Percentiles rank a stretch among this genome's conserved stretches.
These are phyloP conservation scores for Bombus ignitus DNA, from an alignment of 1,140 invertebrate genomes.

Conservation along the genomic window DNA sequence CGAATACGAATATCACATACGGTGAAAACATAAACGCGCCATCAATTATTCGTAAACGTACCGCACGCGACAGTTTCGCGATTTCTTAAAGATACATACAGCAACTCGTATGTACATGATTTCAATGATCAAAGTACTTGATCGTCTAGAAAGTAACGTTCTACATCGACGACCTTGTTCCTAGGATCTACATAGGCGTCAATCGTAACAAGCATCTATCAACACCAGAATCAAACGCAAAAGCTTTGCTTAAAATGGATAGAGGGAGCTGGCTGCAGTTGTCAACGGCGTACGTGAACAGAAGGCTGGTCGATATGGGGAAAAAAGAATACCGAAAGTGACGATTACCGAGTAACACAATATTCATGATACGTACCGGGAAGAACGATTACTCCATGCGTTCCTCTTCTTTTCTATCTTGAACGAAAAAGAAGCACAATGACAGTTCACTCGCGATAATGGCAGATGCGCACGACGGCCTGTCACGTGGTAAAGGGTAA, in stretches of 20 bases:
- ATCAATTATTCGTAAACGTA: not conserved
- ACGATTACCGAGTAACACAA: constrained; percentile 4
- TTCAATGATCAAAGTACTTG: not conserved
- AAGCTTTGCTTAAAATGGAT: constrained; percentile 8
- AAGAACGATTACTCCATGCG: not conserved
- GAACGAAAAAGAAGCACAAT: constrained; percentile 17
- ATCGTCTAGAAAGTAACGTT: constrained; percentile 68
- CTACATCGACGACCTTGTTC: constrained; percentile 68
- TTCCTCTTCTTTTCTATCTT: constrained; percentile 22
- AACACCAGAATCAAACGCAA: constrained; percentile 41
- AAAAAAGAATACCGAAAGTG: constrained; percentile 25
- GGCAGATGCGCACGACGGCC: constrained; percentile 41
- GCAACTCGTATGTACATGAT: not conserved
- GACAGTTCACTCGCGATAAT: constrained; percentile 47
- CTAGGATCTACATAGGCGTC: constrained; percentile 62
- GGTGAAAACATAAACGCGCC: not conserved
- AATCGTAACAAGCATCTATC: constrained; percentile 55
- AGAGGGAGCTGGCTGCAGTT: constrained; percentile 51
- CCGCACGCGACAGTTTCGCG: constrained; percentile 1
- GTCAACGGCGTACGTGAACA: constrained; percentile 49
- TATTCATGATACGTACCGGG: constrained; percentile 40
- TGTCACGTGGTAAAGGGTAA: constrained; percentile 52
- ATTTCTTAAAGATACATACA: constrained; percentile 35
- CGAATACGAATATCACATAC: not conserved
- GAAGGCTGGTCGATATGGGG: constrained; percentile 48